Base-by-base conservation (phyloP, 2,888 invertebrate genomes). In the Empis livida region DNA sequence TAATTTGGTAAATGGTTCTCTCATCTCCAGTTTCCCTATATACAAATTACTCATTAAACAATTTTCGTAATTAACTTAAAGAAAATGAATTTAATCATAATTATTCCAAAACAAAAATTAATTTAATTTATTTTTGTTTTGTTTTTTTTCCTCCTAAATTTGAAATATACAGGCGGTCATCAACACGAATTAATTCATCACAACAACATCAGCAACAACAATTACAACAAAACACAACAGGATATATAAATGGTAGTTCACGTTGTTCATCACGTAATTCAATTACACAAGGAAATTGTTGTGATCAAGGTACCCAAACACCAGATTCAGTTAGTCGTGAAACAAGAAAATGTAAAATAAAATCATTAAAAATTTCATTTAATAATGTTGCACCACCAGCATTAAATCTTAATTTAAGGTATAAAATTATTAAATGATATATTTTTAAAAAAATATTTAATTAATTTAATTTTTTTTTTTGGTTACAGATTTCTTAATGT, bases 301-400 rank as follows among this genome's bases (percentile, higher is more conserved):
- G 75, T 51, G 80, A 85, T 61, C 80, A 82, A 53, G 76, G 77
- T 41, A 85, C 84, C 10, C 84, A 82, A 71, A 84, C 82, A 3
- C 81, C 80, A 2, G 77, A 76, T 44, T 81, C 79, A 65, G 82
- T 85, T 54, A 76, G 77, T 2, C 76, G 78, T 11, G 84, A 84
- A 62, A 82, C 83, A 8, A 67, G 78, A 52, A 75, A 77, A 60
- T 71, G 72, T 57, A 75, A 74, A 59, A 64, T 79, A 55, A 72
- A 74, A 53, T 72, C 78, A 44, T 71, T 80, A 52, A 76, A 76
- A 60, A 69, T 79, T 54, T 76, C 78, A 54, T 67, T 80, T 23
- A 79, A 79, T 61, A 78, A 73, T 56, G 77, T 79, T 43, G 66
- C 73, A 42, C 77, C 79, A 14, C 75, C 78, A 15, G 73, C 77